Percentiles rank a stretch among this genome's conserved stretches.
phyloP scores from a whole-genome alignment of 37 sponge, comb jelly and placozoan species.

The Eunapius fragilis region DNA sequence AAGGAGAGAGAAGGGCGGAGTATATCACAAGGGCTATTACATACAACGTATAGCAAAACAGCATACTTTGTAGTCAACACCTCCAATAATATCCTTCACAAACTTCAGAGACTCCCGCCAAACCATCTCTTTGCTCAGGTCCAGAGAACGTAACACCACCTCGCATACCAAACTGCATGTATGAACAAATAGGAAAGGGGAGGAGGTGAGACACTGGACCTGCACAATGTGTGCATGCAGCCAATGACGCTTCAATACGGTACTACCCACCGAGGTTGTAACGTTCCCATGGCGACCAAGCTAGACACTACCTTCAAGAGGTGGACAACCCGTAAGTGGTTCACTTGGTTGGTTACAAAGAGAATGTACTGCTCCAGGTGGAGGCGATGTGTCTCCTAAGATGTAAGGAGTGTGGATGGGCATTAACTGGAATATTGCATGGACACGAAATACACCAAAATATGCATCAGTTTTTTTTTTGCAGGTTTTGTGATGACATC shows the following conservation, averaged over 20 bases:
- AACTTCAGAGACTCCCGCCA: slow-evolving; percentile 55
- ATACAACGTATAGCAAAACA: too few species aligned
- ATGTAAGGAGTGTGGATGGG: background rate
- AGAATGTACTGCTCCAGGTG: slow-evolving; percentile 47
- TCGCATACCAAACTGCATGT: slow-evolving; percentile 68
- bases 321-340: slow-evolving; percentile 38
- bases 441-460: background rate
- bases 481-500: too few species aligned
- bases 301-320: slow-evolving; percentile 4
- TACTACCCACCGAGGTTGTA: background rate
- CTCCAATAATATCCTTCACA: slow-evolving; percentile 34
- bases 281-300: slow-evolving; percentile 11
- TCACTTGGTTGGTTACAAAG: slow-evolving; percentile 25
- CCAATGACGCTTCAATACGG: too few species aligned
- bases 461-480: background rate
- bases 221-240: background rate
- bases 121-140: slow-evolving; percentile 32
- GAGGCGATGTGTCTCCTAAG: slow-evolving; percentile 6
- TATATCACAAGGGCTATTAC: background rate
- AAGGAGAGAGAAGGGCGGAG: background rate
- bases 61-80: slow-evolving; percentile 53
- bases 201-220: background rate
- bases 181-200: background rate
- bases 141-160: slow-evolving; percentile 40
- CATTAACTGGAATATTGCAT: background rate